Base-by-base conservation (phyloP, 1,140 invertebrate genomes). In the Lordiphosa clarofinis region DNA sequence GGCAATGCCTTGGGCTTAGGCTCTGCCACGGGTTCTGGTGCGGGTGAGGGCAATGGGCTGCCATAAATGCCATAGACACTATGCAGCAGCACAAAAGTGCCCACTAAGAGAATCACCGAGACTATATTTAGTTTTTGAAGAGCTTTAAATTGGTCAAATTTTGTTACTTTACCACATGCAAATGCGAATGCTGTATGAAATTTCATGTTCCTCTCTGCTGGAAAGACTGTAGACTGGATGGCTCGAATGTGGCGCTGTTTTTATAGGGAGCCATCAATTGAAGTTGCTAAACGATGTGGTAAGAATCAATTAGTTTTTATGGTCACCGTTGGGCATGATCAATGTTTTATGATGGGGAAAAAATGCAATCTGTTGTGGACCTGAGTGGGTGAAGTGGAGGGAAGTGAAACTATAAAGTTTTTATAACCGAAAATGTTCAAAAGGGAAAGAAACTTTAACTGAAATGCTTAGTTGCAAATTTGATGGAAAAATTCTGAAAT, bases 91-190 rank as follows among this genome's bases (percentile, higher is more conserved):
- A 54, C 63, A 36, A 78, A 53, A 3, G 74, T 12, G 0, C 55
- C 68, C 40, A 73, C 73, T 78, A 73, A 28, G n/a, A 79, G 11
- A 47, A 78, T 39, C 0, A 69, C 24, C 9, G 43, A 54, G 53
- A 38, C 73, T 78, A 48, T 46, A 47, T 42, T 69, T 73, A 78
- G 69, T 69, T 64, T 54, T 37, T 69, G 60, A 48, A 24, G 2
- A 43, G 56, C 37, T 44, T 60, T 57, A 15, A n/a, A 7, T 48
- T n/a, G 7, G 12, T 12, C 0, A 2, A 12, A 5, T 42, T 42
- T 53, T 56, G 31, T 12, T 59, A 69, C 63, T 56, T 56, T 79
- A 78, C 73, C 73, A 59, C 69, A 65, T 53, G 44, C 69, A 33
- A 79, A 64, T n/a, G 75, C 49, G 35, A 73, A 62, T 12, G 66